These are phyloP conservation scores for Cyprinodon variegatus DNA, from an alignment of 2,113 vertebrate species.

Conservation along the genomic window DNA sequence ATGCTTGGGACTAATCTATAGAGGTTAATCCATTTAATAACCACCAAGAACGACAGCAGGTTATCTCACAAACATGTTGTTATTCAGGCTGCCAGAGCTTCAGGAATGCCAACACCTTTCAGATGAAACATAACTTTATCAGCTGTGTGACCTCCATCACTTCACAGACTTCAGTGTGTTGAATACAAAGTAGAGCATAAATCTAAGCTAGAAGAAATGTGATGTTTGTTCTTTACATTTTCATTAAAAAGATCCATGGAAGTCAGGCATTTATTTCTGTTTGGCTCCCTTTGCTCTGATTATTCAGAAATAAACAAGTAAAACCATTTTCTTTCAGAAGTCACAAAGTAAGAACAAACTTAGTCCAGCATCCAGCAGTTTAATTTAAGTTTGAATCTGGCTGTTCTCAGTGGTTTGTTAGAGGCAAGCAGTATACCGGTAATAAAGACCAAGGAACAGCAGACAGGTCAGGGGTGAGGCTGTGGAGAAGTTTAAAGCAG, in stretches of 20 bases:
- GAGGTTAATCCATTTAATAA: constrained; percentile 76
- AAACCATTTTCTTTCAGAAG: background rate
- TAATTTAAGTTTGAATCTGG: background rate
- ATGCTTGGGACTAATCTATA: constrained; percentile 71
- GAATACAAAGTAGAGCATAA: background rate
- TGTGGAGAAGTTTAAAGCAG: no score
- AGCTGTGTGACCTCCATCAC: background rate
- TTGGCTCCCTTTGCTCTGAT: background rate
- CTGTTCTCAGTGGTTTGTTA: no score
- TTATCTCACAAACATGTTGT: constrained; percentile 57
- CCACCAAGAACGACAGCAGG: constrained; percentile 45
- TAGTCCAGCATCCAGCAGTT: background rate
- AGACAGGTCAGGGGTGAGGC: no score
- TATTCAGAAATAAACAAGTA: background rate
- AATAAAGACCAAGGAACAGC: background rate
- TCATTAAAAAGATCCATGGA: background rate
- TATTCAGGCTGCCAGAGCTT: constrained; percentile 15
- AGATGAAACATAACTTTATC: constrained; percentile 16
- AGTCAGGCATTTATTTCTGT: background rate
- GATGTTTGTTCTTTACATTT: background rate
- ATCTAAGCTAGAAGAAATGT: background rate
- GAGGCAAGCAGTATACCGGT: background rate
- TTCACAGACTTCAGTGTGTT: background rate
- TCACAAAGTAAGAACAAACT: background rate
- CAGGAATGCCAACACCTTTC: constrained; percentile 12